Percentiles rank a stretch among this genome's conserved stretches.
Evolutionary conservation across 2,113 vertebrate genomes (phyloP).

Genomic region (Todiramphus chloris): DNA sequence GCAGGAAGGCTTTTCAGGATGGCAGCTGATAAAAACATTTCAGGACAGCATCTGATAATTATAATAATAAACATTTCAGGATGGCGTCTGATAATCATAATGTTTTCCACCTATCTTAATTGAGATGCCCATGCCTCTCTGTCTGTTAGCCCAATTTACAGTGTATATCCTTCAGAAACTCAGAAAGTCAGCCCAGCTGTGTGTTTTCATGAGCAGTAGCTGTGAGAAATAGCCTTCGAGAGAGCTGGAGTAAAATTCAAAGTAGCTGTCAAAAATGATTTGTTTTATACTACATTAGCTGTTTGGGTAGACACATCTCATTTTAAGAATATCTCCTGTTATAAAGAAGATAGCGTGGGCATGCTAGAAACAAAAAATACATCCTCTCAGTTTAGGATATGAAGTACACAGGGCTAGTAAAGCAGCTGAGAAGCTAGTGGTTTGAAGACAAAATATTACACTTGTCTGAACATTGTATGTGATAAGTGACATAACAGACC

Average conservation of each 20-base stretch:
- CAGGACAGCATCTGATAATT: no score
- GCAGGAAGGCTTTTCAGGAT: no score
- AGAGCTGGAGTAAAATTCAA: not conserved
- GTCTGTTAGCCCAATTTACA: not conserved
- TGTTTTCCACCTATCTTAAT: not conserved
- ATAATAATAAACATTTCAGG: not conserved
- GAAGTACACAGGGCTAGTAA: not conserved
- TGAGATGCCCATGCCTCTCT: not conserved
- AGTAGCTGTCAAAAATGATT: not conserved
- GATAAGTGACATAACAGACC: not conserved
- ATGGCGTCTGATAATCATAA: not conserved
- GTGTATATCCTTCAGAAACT: not conserved
- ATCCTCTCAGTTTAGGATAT: not conserved
- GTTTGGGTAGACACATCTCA: not conserved
- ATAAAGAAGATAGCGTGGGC: not conserved
- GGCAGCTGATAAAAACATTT: no score
- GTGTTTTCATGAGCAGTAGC: not conserved
- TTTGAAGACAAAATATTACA: slow-evolving; percentile 21
- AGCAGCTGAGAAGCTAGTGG: not conserved
- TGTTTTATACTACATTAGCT: not conserved
- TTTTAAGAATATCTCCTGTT: not conserved
- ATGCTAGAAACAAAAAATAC: not conserved
- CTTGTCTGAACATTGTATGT: not conserved
- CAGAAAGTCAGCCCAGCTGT: not conserved
- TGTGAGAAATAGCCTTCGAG: not conserved